Percentiles rank a stretch among this genome's conserved stretches.
phyloP scores from a whole-genome alignment of 1,140 invertebrate genomes.

The Magallana gigas region DNA sequence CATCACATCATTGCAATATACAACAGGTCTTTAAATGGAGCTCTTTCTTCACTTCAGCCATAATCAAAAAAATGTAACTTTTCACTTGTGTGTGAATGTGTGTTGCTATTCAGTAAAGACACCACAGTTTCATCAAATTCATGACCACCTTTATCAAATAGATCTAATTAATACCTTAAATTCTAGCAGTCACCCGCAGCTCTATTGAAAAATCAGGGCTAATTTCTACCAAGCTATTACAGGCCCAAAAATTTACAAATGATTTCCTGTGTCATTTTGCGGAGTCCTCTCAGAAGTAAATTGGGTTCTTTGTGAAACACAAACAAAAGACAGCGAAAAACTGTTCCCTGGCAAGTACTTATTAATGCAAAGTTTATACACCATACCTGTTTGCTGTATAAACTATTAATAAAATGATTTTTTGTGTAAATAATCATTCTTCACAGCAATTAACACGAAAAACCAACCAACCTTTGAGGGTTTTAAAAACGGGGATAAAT shows the following conservation, averaged over 20 bases:
- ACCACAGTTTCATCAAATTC: constrained; percentile 25
- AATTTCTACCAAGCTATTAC: constrained; percentile 26
- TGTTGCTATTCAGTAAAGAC: constrained; percentile 11
- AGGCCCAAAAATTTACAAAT: constrained; percentile 30
- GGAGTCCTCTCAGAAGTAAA: constrained; percentile 40
- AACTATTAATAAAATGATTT: constrained; percentile 46
- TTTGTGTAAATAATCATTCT: constrained; percentile 45
- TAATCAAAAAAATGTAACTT: neutral
- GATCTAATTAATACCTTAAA: constrained; percentile 38
- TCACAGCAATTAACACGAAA: constrained; percentile 11
- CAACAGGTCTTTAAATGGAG: too few relatives aligned
- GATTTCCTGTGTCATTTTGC: constrained; percentile 28
- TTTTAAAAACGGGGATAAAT: constrained; percentile 9
- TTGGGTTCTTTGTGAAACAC: constrained; percentile 15
- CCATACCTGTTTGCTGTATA: constrained; percentile 15
- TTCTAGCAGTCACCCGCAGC: constrained; percentile 28
- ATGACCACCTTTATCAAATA: constrained; percentile 38
- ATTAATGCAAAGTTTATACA: constrained; percentile 42
- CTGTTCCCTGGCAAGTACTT: constrained; percentile 27
- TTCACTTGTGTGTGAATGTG: constrained; percentile 21
- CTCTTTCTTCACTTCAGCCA: neutral
- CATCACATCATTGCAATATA: too few relatives aligned
- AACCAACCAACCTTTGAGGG: constrained; percentile 15
- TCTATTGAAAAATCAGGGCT: constrained; percentile 30
- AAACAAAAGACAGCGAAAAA: constrained; percentile 41